Evolutionary conservation across 1,140 invertebrate species (phyloP).

Genomic region (Cataglyphis hispanica): DNA sequence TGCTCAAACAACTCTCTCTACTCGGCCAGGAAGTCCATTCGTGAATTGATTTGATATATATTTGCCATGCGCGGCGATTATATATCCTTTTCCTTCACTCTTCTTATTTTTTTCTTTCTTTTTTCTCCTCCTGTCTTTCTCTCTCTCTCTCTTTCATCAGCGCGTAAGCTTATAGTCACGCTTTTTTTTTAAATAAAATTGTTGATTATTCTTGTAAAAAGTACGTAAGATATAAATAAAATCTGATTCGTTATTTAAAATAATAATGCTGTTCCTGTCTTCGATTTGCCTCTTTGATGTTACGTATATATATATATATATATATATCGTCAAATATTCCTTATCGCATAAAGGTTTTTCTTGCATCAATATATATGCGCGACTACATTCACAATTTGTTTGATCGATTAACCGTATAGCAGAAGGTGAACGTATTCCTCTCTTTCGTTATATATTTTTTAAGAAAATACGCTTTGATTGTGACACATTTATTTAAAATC

Average conservation of each 20-base stretch:
- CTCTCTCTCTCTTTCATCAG: background rate
- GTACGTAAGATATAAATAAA: conserved; percentile 72
- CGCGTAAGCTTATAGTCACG: background rate
- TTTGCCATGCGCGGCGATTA: background rate
- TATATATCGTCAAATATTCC: background rate
- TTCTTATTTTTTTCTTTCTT: background rate
- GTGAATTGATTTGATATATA: conserved; percentile 24
- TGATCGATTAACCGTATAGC: conserved; percentile 75
- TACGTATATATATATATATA: too few relatives aligned
- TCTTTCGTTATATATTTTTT: conserved; percentile 33
- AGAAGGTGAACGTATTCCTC: background rate
- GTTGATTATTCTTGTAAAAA: conserved; percentile 66
- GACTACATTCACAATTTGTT: conserved; percentile 74
- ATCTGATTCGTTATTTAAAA: conserved; percentile 68
- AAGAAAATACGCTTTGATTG: background rate
- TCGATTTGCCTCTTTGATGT: background rate
- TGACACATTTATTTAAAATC: conserved; percentile 30
- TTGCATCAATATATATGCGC: background rate
- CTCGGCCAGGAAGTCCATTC: conserved; percentile 91
- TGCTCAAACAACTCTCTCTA: conserved; percentile 95
- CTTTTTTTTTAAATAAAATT: conserved; percentile 47
- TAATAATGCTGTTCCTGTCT: conserved; percentile 36
- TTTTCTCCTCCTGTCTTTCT: background rate
- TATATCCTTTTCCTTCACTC: background rate
- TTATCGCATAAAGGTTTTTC: background rate